Conservation (phyloP, 2,113 vertebrate genomes). For the Eulemur rufifrons region DNA sequence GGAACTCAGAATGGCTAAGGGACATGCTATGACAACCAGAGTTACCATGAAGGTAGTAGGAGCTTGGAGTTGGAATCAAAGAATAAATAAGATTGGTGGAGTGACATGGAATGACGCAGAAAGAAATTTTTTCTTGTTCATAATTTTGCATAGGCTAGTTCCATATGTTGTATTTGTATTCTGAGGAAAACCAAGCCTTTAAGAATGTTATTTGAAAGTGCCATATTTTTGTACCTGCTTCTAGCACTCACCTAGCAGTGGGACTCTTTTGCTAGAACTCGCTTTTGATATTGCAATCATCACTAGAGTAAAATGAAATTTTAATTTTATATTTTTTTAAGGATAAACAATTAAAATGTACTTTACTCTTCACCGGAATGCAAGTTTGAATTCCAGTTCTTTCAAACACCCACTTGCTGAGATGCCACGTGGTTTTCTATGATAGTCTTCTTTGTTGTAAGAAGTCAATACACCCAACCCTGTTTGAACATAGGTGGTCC, state of each 20-base stretch:
- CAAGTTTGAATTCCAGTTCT: neutral
- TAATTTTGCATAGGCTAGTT: neutral
- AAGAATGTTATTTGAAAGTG: neutral
- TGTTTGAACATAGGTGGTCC: neutral
- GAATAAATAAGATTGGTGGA: neutral
- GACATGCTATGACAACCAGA: neutral
- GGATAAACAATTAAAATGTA: neutral
- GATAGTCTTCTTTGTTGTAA: neutral
- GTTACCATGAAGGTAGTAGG: neutral
- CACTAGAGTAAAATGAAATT: neutral
- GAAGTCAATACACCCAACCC: neutral
- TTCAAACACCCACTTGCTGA: neutral
- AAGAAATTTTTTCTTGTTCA: neutral
- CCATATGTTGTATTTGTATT: neutral
- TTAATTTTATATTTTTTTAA: neutral
- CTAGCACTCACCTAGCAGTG: neutral
- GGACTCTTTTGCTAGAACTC: neutral
- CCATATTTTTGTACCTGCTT: neutral
- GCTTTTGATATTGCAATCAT: constrained; percentile 8
- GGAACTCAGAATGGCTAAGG: neutral
- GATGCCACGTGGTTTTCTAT: neutral
- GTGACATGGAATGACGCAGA: neutral
- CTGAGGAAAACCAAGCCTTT: neutral
- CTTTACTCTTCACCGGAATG: neutral
- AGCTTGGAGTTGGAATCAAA: neutral